Base-by-base conservation (phyloP, 1,140 invertebrate species). In the Bombus confusus region DNA sequence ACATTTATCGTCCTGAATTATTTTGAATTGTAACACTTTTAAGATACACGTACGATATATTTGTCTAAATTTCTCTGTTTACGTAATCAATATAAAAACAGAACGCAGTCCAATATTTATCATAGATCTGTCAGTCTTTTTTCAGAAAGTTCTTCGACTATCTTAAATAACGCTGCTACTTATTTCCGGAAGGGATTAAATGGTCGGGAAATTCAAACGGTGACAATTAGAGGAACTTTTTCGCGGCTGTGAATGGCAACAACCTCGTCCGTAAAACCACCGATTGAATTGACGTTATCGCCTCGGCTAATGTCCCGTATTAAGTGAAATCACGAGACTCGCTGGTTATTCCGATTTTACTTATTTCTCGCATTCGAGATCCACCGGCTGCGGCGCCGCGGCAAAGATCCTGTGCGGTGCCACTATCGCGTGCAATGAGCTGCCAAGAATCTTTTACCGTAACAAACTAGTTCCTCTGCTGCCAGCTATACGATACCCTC, bases 361-460 rank as follows among this genome's bases (percentile, higher is more conserved):
- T 80, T 80, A 81, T 85, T 85, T 81, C 41, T 34, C 57, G 37
- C 74, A 81, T 85, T 79, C 84, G 84, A 85, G 84, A 85, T 81
- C 8, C 84, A 81, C 69, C 71, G 84, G 64, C 73, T 43, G 28
- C 82, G 62, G 41, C 25, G 62, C 47, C 43, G 57, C 47, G 47
- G 64, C 69, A 79, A 68, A 86, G 85, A 86, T 86, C 75, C 75
- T 47, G 31, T 66, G 80, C 52, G 47, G 39, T 66, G 64, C 72
- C 41, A 79, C 82, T 84, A 79, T 78, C 82, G 82, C 86, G 76
- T 87, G 81, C 86, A 87, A 84, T 34, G 75, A 87, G 86, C 86
- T 79, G 82, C 81, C 86, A 87, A 80, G 86, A 87, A 85, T 87
- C 86, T 87, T 87, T 87, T 87, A 87, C 86, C 86, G 86, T 87